These are phyloP conservation scores for Salvelinus alpinus DNA, from an alignment of 2,113 vertebrate genomes.

Conservation along the genomic window DNA sequence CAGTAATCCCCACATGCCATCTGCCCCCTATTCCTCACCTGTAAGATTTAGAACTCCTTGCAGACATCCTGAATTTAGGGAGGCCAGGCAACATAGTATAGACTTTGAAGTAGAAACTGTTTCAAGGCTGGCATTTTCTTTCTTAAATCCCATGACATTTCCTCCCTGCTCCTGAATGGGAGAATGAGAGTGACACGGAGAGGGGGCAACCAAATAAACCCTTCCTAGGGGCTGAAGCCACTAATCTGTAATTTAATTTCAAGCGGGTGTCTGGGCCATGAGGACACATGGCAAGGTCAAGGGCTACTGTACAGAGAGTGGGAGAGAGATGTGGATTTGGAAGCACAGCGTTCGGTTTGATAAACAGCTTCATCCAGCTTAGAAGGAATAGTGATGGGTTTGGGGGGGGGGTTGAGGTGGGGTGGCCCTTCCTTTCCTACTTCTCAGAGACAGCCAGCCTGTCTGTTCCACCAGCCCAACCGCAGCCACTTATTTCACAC, in stretches of 20 bases:
- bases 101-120: constrained; percentile 25
- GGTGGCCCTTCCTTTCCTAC: not conserved
- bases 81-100: not conserved
- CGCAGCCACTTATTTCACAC: constrained; percentile 46
- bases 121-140: constrained; percentile 53
- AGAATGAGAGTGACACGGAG: constrained; percentile 48
- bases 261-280: constrained; percentile 58
- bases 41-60: constrained; percentile 18
- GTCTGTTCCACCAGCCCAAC: constrained; percentile 27
- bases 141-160: constrained; percentile 59
- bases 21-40: constrained; percentile 19
- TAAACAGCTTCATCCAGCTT: constrained; percentile 60
- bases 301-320: constrained; percentile 62
- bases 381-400: constrained; percentile 19
- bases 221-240: constrained; percentile 56
- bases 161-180: constrained; percentile 36
- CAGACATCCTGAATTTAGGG: constrained; percentile 26
- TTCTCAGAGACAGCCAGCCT: not conserved
- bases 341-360: constrained; percentile 58
- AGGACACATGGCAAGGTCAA: constrained; percentile 69
- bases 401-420: not conserved
- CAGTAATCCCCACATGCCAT: constrained; percentile 25
- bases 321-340: constrained; percentile 48
- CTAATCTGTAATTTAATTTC: constrained; percentile 77
- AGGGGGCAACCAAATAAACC: constrained; percentile 66